These are phyloP conservation scores for Dicyrtomina minuta DNA, from an alignment of 2,888 invertebrate species.

Conservation along the genomic window DNA sequence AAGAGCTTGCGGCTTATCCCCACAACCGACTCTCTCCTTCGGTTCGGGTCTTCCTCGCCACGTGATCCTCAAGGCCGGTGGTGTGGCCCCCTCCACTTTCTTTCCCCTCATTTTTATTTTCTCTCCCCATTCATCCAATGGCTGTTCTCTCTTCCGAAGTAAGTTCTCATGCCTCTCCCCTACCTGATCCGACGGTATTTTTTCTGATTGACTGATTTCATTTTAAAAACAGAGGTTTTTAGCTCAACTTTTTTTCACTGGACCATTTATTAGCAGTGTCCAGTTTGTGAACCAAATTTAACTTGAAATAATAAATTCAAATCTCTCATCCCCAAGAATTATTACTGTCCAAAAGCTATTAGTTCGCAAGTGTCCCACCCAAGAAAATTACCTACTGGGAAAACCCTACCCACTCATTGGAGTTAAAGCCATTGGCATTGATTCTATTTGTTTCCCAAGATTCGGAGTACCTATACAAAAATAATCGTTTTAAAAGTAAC, in stretches of 20 bases:
- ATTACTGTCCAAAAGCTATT: neutral
- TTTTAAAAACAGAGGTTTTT: neutral
- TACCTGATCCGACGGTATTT: constrained; percentile 26
- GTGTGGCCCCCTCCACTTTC: constrained; percentile 27
- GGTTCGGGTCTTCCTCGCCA: constrained; percentile 33
- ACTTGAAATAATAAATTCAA: neutral
- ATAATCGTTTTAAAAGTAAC: constrained; percentile 23
- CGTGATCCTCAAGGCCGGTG: constrained; percentile 1
- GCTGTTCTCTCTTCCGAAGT: neutral
- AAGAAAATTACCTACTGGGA: neutral
- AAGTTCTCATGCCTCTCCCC: constrained; percentile 34
- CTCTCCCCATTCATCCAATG: constrained; percentile 12
- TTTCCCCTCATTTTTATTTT: constrained; percentile 17
- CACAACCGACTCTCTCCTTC: constrained; percentile 27
- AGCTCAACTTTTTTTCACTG: constrained; percentile 6
- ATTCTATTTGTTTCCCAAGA: constrained; percentile 20
- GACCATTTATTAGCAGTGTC: neutral
- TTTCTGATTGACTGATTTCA: neutral
- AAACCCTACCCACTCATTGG: constrained; percentile 29
- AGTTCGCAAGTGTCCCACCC: neutral
- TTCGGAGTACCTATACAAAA: constrained; percentile 28
- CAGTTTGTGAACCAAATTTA: neutral
- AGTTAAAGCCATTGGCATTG: constrained; percentile 24
- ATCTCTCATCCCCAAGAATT: neutral
- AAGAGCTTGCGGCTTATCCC: constrained; percentile 25